A percentile compares a stretch with the other conserved stretches of the same genome.
Evolutionary conservation across 2,113 vertebrate species (phyloP).

Genomic region (Amazona vittata): DNA sequence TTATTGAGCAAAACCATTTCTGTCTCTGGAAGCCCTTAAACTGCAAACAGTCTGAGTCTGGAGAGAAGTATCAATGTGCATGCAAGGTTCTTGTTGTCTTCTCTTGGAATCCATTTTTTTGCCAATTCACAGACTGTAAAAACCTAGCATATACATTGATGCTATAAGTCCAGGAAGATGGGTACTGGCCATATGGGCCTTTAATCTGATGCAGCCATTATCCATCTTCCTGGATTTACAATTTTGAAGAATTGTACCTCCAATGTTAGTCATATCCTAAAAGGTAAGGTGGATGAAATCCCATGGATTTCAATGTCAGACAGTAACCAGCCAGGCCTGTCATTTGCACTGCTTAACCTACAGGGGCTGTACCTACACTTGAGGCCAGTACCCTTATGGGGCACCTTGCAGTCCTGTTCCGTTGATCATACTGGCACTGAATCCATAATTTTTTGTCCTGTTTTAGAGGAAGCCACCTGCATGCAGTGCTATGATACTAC

Average conservation of each 20-base stretch:
- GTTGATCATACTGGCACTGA: neutral
- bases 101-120: neutral
- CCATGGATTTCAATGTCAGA: neutral
- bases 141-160: neutral
- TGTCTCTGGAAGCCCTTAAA: neutral
- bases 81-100: neutral
- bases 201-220: neutral
- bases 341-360: neutral
- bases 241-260: neutral
- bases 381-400: neutral
- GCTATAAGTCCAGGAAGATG: neutral
- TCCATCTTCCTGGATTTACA: neutral
- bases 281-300: neutral
- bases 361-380: neutral
- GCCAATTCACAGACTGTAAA: neutral
- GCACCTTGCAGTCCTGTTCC: neutral
- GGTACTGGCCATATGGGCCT: neutral
- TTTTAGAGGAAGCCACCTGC: neutral
- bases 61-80: neutral
- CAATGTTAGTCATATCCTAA: neutral
- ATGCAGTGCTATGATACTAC: accelerated
- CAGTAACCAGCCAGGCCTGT: neutral
- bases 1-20: neutral
- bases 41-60: neutral
- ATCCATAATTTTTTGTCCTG: neutral